Percentiles rank a stretch among this genome's conserved stretches.
phyloP scores from a whole-genome alignment of 2,113 vertebrate genomes.

The Morone chrysops region DNA sequence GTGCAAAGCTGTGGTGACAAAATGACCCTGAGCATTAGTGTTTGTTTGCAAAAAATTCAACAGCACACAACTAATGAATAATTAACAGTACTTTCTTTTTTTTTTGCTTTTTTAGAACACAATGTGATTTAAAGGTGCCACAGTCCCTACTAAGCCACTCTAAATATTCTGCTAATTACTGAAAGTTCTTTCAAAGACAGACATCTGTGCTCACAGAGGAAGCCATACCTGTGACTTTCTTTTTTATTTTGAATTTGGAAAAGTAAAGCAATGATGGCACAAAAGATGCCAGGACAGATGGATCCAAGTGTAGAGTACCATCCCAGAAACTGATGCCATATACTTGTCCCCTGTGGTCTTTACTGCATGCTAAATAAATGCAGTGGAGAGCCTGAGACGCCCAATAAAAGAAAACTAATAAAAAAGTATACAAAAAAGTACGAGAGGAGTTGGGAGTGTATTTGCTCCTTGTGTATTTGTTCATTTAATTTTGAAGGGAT shows the following conservation, averaged over 20 bases:
- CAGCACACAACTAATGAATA: constrained; percentile 49
- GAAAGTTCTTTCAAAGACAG: constrained; percentile 67
- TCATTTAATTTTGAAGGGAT: constrained; percentile 84
- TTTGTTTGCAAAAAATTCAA: constrained; percentile 33
- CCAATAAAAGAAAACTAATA: constrained; percentile 73
- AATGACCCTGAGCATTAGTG: constrained; percentile 47
- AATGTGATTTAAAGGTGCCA: constrained; percentile 63
- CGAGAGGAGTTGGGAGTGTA: constrained; percentile 62
- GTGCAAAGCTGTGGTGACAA: constrained; percentile 39
- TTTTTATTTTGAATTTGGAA: constrained; percentile 70
- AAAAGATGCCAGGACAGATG: constrained; percentile 75
- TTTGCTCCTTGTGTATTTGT: constrained; percentile 75
- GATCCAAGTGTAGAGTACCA: constrained; percentile 62
- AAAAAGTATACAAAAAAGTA: constrained; percentile 68
- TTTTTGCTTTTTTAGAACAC: constrained; percentile 41
- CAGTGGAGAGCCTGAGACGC: constrained; percentile 47
- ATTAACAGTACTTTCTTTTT: constrained; percentile 34
- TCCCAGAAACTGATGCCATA: constrained; percentile 64
- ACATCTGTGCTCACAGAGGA: constrained; percentile 69
- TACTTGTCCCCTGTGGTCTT: constrained; percentile 50
- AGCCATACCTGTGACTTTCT: constrained; percentile 71
- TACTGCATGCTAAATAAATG: constrained; percentile 64
- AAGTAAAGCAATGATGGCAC: constrained; percentile 63
- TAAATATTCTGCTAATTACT: constrained; percentile 69
- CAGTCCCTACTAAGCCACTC: constrained; percentile 54